These are phyloP conservation scores for Imbricaverruca yamaguchii DNA, from an alignment of 2,888 invertebrate species.

Conservation along the genomic window DNA sequence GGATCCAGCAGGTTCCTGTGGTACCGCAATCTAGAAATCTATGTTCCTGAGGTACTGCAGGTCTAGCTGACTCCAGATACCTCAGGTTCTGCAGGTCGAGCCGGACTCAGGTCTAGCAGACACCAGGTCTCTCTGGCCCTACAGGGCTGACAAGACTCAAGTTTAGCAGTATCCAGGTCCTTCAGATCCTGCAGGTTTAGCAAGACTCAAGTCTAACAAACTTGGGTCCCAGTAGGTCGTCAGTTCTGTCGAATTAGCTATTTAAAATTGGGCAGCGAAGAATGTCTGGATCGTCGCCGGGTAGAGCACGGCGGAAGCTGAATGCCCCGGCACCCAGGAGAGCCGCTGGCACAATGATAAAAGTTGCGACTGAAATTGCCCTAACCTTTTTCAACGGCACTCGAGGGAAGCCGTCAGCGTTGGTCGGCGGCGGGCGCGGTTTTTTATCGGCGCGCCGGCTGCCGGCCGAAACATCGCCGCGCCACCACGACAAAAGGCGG, in stretches of 20 bases:
- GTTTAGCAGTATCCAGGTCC: too few relatives aligned
- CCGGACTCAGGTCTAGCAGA: too few relatives aligned
- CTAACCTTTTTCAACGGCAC: slow-evolving; percentile 20
- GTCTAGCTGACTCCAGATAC: too few relatives aligned
- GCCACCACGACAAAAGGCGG: slow-evolving; percentile 12
- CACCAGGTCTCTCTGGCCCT: too few relatives aligned
- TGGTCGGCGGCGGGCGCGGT: not conserved
- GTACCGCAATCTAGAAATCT: too few relatives aligned
- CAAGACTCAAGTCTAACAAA: not conserved
- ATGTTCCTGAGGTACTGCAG: too few relatives aligned
- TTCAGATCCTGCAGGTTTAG: too few relatives aligned
- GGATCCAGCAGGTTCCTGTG: too few relatives aligned
- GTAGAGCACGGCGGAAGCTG: not conserved
- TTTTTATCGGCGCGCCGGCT: not conserved
- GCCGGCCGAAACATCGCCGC: not conserved
- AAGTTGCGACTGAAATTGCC: slow-evolving; percentile 22
- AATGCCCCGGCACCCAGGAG: not conserved
- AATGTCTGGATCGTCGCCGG: not conserved
- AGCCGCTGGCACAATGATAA: slow-evolving; percentile 7
- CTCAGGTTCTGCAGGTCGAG: too few relatives aligned
- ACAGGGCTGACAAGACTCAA: too few relatives aligned
- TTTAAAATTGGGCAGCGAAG: not conserved
- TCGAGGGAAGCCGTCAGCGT: not conserved
- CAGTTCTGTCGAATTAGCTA: slow-evolving; percentile 1
- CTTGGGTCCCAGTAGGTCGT: not conserved